Base-by-base conservation (phyloP, 2,888 invertebrate genomes). In the Callosobruchus maculatus region DNA sequence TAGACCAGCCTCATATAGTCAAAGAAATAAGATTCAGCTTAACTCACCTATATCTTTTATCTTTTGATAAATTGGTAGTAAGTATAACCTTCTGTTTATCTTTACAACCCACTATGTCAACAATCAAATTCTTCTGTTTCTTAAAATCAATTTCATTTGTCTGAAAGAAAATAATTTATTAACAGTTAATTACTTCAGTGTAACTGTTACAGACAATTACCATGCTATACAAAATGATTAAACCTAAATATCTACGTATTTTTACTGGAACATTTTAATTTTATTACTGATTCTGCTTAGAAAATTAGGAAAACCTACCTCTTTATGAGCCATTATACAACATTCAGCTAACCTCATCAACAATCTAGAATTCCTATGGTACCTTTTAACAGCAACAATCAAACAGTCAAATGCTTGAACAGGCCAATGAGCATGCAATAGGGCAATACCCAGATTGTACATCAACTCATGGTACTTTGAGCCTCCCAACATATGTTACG, bases 311-410 rank as follows among this genome's bases (percentile, higher is more conserved):
- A 21, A n/a, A 26, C 49, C 82, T 82, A 89, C 89, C 82, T 87
- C 86, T 85, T 90, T 90, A 78, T 89, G 87, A n/a, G 87, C 85
- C 86, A 88, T 89, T 70, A 97, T 94, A 85, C 97, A 97, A 84
- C 97, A 97, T 87, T 98, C 98, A 0, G 98, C 97, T 82, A 98
- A 89, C 81, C 98, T 90, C 74, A 97, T 88, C 98, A 98, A 99
- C 68, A 98, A 90, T 74, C 95, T 90, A 2, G 97, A 95, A 87
- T 97, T 97, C 80, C 93, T 93, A 77, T 95, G 95, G 83, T 94
- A 95, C 74, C 94, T 92, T 78, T 96, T 92, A 0, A 96, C 92
- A 1, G 95, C 95, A 86, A 96, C 93, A 20, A 95, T 92, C 69
- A 98, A 91, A 85, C 95, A 97, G 83, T 97, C 96, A 87, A 98